Evolutionary conservation across 1,140 invertebrate species (phyloP), one percentile per base, ranked within the genome.

Genomic region (Orchesella cincta): DNA sequence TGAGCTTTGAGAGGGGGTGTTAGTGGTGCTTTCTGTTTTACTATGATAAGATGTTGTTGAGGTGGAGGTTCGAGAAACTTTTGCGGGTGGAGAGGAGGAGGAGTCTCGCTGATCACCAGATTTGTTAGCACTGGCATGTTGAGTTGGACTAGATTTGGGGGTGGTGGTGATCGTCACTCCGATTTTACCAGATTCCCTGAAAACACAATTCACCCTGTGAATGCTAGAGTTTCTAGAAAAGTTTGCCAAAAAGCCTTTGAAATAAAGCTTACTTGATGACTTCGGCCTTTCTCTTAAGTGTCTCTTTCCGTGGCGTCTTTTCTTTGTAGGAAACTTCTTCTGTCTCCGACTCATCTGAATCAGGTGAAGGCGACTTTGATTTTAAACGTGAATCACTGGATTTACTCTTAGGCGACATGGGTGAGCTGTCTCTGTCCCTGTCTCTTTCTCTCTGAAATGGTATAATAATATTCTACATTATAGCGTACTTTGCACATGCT

Each of bases 151-250:
- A 78, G 80, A 76, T 76, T 82, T 82, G 16, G 81, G 80, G 2
- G 81, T 79, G 76, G 78, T 82, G 31, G 78, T 82, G 74, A 94
- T 95, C 20, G 93, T 94, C 28, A 94, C 93, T 52, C 93, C 93
- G 80, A 94, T 94, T 86, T 94, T 95, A 0, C 93, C 93, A 1
- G 93, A 94, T 84, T 94, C 93, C 79, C 92, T 91, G 54, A 57
- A 74, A 20, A 20, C 28, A 79, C n/a, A n/a, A n/a, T n/a, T n/a
- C n/a, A n/a, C n/a, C n/a, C n/a, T n/a, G n/a, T n/a, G n/a, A n/a
- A n/a, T n/a, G n/a, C n/a, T n/a, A n/a, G n/a, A n/a, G n/a, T n/a
- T n/a, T n/a, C n/a, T n/a, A n/a, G n/a, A n/a, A n/a, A n/a, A n/a
- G n/a, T n/a, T n/a, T n/a, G n/a, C n/a, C n/a, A n/a, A n/a, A n/a